Percentiles rank a stretch among this genome's conserved stretches.
phyloP scores from a whole-genome alignment of 2,797 vertebrate species.

The Lepus townsendii region DNA sequence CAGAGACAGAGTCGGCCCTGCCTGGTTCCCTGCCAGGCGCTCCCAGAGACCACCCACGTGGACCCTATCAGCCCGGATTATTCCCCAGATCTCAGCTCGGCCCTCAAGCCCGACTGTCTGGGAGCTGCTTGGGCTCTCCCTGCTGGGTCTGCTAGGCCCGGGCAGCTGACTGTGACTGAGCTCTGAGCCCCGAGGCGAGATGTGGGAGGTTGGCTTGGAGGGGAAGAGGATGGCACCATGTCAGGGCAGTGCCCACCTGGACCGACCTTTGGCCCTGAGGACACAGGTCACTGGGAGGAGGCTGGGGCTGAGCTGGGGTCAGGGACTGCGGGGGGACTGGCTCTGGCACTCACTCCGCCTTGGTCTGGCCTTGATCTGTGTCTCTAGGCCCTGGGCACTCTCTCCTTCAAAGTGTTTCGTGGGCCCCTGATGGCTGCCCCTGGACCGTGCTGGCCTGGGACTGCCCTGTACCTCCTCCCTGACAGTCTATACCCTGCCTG shows the following conservation, averaged over 20 bases:
- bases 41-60: constrained; percentile 75
- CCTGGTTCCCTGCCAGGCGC: constrained; percentile 50
- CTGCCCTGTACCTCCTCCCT: neutral
- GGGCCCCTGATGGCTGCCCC: neutral
- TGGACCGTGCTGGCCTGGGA: neutral
- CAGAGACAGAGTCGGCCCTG: constrained; percentile 40
- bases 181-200: neutral
- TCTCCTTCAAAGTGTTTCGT: no score
- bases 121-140: neutral
- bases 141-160: neutral
- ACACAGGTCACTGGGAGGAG: neutral
- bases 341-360: neutral
- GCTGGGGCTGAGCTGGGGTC: neutral
- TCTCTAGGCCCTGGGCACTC: neutral
- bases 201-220: accelerated
- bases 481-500: neutral
- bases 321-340: neutral
- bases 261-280: neutral
- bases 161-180: neutral
- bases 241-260: neutral
- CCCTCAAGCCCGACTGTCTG: neutral
- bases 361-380: neutral
- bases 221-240: neutral
- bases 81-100: neutral
- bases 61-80: constrained; percentile 48